These are phyloP conservation scores for Tetraodon nigroviridis DNA, from an alignment of 2,113 vertebrate species.

Conservation along the genomic window DNA sequence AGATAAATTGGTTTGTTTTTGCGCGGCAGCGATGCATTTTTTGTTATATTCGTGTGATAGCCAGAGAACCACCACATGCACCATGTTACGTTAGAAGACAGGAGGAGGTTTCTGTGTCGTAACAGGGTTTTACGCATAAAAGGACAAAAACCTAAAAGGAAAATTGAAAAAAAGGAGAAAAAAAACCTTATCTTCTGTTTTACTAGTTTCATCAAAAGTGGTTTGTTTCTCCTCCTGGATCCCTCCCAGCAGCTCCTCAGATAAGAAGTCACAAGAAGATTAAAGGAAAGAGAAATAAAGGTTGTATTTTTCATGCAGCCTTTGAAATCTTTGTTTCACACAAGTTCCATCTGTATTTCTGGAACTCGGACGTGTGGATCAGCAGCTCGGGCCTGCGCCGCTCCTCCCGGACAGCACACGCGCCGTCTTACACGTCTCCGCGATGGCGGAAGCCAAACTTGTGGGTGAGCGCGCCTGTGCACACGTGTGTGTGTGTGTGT, in stretches of 20 bases:
- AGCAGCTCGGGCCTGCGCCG: slow-evolving; percentile 5
- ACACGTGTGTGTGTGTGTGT: slow-evolving; percentile 25
- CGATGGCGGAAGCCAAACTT: slow-evolving; percentile 28
- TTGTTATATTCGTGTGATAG: too few relatives aligned
- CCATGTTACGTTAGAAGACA: neutral
- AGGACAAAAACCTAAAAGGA: neutral
- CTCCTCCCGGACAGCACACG: slow-evolving; percentile 6
- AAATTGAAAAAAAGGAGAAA: neutral
- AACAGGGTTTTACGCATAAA: neutral
- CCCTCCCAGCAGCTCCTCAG: neutral
- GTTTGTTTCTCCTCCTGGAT: neutral
- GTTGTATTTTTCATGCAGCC: neutral
- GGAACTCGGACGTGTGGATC: slow-evolving; percentile 17
- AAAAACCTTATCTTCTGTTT: neutral
- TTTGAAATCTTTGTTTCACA: neutral
- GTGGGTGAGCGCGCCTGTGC: slow-evolving; percentile 15
- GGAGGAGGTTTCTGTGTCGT: neutral
- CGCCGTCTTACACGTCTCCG: slow-evolving; percentile 7
- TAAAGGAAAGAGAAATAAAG: neutral
- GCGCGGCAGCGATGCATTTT: slow-evolving; percentile 17
- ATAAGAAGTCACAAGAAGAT: slow-evolving; percentile 6
- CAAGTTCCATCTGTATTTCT: slow-evolving; percentile 3
- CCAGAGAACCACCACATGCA: neutral
- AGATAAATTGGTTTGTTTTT: slow-evolving; percentile 1
- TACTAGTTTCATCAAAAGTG: slow-evolving; percentile 1